Percentiles rank a stretch among this genome's conserved stretches.
phyloP scores from a whole-genome alignment of 2,113 vertebrate genomes.

The Camarhynchus parvulus region DNA sequence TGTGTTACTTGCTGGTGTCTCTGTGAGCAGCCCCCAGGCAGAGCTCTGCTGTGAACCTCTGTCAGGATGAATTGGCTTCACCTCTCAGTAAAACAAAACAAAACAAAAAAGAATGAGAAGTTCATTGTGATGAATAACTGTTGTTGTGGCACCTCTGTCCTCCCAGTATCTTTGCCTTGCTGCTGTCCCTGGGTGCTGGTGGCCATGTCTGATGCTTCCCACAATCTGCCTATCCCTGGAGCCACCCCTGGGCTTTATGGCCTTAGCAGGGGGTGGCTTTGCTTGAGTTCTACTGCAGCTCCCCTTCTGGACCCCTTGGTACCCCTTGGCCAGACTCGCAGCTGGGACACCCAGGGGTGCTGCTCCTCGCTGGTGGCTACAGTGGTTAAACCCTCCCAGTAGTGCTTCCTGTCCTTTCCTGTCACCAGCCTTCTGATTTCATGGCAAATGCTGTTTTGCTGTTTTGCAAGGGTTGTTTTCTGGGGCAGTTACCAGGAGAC shows the following conservation, averaged over 20 bases:
- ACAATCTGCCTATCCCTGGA: background rate
- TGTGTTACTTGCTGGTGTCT: accelerated
- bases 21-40: background rate
- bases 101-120: background rate
- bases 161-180: background rate
- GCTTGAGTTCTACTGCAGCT: background rate
- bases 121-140: background rate
- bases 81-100: background rate
- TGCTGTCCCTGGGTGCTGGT: background rate
- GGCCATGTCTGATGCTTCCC: background rate
- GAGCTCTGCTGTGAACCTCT: background rate
- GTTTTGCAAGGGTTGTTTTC: background rate
- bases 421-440: background rate
- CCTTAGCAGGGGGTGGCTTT: background rate
- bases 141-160: background rate
- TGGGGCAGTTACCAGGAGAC: background rate
- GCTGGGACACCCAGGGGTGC: background rate
- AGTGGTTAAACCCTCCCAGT: background rate
- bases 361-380: accelerated
- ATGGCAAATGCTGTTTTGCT: background rate
- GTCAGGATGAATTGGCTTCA: slow-evolving; percentile 23
- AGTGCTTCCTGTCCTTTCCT: background rate
- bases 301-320: background rate
- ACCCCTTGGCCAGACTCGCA: background rate
- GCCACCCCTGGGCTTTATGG: background rate